Conservation (phyloP, 2,113 vertebrate species). For the Tamias sibiricus region DNA sequence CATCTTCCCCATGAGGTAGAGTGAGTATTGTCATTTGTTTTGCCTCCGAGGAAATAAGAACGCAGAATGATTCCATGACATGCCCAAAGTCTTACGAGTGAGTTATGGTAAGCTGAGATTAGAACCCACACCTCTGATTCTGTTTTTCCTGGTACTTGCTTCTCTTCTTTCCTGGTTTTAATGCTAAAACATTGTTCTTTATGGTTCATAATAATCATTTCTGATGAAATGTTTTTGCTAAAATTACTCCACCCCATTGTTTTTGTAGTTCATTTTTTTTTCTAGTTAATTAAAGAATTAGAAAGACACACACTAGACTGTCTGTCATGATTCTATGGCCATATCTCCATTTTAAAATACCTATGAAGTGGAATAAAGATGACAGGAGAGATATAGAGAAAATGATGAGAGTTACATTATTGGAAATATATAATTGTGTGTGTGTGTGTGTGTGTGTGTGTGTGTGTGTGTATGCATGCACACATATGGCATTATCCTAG, state of each 20-base stretch:
- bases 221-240: not conserved
- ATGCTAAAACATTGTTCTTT: not conserved
- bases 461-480: accelerated
- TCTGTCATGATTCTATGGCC: not conserved
- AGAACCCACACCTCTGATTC: not conserved
- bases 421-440: not conserved
- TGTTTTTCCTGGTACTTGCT: not conserved
- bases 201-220: not conserved
- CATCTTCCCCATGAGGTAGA: not conserved
- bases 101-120: constrained; percentile 36
- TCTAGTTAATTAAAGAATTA: not conserved
- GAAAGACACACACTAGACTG: not conserved
- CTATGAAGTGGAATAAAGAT: not conserved
- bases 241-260: not conserved
- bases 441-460: no score
- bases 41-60: constrained; percentile 29
- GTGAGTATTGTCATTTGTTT: not conserved
- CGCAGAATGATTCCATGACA: not conserved
- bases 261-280: not conserved
- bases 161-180: not conserved
- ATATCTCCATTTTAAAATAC: not conserved
- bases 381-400: not conserved
- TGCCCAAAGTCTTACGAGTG: not conserved
- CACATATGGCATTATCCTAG: not conserved
- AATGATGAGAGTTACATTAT: not conserved